Evolutionary conservation across 2,888 invertebrate genomes (phyloP).

Genomic region (Fabriciana adippe): DNA sequence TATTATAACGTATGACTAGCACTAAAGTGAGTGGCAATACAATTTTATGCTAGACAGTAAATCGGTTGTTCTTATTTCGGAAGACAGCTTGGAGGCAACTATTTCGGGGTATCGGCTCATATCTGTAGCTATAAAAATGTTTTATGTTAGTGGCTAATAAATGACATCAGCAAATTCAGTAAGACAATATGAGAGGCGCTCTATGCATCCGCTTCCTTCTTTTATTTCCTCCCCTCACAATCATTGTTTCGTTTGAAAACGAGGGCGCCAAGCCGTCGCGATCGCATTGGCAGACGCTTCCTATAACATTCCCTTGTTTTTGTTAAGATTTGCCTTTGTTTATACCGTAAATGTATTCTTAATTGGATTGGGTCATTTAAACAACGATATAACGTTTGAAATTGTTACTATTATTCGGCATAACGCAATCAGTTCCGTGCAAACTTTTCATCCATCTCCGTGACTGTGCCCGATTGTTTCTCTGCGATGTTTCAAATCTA

Average conservation of each 20-base stretch:
- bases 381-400: constrained; percentile 42
- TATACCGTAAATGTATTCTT: constrained; percentile 57
- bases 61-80: constrained; percentile 69
- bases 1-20: constrained; percentile 4
- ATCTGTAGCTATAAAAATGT: constrained; percentile 80
- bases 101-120: constrained; percentile 61
- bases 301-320: constrained; percentile 67
- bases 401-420: constrained; percentile 31
- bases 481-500: constrained; percentile 46
- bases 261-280: constrained; percentile 68
- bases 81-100: constrained; percentile 64
- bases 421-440: constrained; percentile 38
- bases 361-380: constrained; percentile 59
- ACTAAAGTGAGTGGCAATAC: constrained; percentile 51
- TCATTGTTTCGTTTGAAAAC: constrained; percentile 71
- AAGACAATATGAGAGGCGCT: constrained; percentile 78
- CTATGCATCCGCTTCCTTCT: constrained; percentile 73
- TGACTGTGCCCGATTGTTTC: constrained; percentile 40
- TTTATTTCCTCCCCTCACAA: constrained; percentile 71
- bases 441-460: constrained; percentile 44
- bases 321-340: constrained; percentile 58
- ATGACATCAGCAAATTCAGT: constrained; percentile 81
- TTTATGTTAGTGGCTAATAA: constrained; percentile 82
- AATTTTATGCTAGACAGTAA: constrained; percentile 74
- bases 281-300: constrained; percentile 65